Conservation (phyloP, 2,888 invertebrate genomes). For the Lepidocyrtoides sp. region DNA sequence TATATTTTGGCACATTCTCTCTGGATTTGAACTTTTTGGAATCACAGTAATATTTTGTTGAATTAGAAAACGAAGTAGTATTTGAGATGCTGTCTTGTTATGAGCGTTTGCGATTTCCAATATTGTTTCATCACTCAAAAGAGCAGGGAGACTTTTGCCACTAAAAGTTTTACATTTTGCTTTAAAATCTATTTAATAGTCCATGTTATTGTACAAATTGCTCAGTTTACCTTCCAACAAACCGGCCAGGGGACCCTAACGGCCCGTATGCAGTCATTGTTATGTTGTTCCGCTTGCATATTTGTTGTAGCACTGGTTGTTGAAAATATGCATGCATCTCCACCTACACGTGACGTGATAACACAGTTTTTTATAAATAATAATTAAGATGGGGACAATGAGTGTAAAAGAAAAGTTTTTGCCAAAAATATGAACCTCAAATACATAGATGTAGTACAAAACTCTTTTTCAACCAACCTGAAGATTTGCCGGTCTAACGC, state of each 20-base stretch:
- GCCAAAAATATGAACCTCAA: too few species aligned
- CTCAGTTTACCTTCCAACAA: neutral
- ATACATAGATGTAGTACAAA: neutral
- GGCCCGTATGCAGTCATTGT: conserved; percentile 93
- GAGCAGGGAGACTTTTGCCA: conserved; percentile 29
- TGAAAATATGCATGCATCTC: conserved; percentile 94
- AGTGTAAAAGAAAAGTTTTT: too few species aligned
- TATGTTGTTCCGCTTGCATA: conserved; percentile 90
- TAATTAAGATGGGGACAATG: too few species aligned
- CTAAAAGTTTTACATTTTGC: too few species aligned
- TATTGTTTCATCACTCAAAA: conserved; percentile 86
- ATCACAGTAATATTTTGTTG: conserved; percentile 92
- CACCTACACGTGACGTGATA: too few species aligned
- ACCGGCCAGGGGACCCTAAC: conserved; percentile 91
- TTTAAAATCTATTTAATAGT: too few species aligned
- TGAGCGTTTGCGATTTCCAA: conserved; percentile 87
- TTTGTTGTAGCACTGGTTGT: conserved; percentile 89
- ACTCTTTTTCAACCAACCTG: conserved; percentile 78
- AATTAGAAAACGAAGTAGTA: conserved; percentile 91
- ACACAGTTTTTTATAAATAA: too few species aligned
- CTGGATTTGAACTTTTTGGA: conserved; percentile 93
- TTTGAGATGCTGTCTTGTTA: conserved; percentile 92
- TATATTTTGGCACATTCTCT: conserved; percentile 92
- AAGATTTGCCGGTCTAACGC: conserved; percentile 89
- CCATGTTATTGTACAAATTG: too few species aligned